Base-by-base conservation (phyloP, 2,888 invertebrate genomes). In the Pycnomerus fuliginosus region DNA sequence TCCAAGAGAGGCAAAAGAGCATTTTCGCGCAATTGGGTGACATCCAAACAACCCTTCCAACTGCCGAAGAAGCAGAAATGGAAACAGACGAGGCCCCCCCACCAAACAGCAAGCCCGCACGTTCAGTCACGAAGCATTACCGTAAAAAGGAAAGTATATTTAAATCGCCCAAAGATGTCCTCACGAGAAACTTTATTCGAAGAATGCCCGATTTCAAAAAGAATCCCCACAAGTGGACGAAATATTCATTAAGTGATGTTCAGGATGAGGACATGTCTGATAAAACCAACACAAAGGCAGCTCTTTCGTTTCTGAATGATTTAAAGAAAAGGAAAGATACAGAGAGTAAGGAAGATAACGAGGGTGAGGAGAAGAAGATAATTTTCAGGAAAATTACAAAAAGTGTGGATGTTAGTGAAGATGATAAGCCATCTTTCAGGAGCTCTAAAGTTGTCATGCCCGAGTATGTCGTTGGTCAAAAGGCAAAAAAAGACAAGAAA, bases 181-280 rank as follows among this genome's bases (percentile, higher is more conserved):
- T 82, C 20, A 76, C 77, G 31, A 61, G 53, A 42, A 58, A 60
- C 39, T 65, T 56, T 43, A 70, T 74, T 1, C 66, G 74, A 4
- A 67, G 64, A 32, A 64, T 71, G 2, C 79, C 79, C 24, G 77
- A 76, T 53, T 80, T 80, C 61, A 77, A 84, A 60, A 80, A 79
- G 51, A 84, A 90, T 71, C 92, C 91, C 8, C 80, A 86, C 47
- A 89, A 86, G 64, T 92, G 89, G 87, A 83, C 80, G 7, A 87
- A 83, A 62, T 92, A 93, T 61, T 82, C 84, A 10, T 69, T 93
- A 11, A 83, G 82, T 15, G 88, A 91, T 77, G 89, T 90, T 2
- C 76, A 78, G 3, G 77, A 76, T 42, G 81, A 82, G 10, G 88
- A 90, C 61, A 84, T 90, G 74, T 87, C 90, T 0, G 89, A 91